phyloP scores from a whole-genome alignment of 2,888 invertebrate species.

The Rhodophaea formosa region DNA sequence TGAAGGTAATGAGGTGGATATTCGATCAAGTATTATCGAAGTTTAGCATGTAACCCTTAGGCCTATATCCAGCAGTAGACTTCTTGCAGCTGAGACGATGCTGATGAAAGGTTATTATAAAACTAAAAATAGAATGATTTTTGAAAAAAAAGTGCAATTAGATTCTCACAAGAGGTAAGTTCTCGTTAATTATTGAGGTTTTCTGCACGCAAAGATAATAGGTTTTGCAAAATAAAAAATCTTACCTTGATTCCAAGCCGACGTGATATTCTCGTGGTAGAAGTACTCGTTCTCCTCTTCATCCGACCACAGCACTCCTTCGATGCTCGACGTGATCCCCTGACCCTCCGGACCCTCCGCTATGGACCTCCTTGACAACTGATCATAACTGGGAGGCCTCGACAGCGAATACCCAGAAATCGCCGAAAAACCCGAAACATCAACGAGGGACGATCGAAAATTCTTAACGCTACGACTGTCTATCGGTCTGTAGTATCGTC shows the following conservation, averaged over 20 bases:
- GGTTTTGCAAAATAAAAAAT: constrained; percentile 3
- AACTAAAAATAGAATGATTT: too few relatives aligned
- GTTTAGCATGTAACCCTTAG: too few relatives aligned
- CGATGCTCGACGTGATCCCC: constrained; percentile 74
- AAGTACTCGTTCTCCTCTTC: constrained; percentile 78
- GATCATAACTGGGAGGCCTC: constrained; percentile 72
- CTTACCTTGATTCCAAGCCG: constrained; percentile 77
- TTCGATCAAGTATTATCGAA: too few relatives aligned
- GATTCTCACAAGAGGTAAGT: too few relatives aligned
- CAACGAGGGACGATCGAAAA: constrained; percentile 67
- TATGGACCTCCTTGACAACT: constrained; percentile 68
- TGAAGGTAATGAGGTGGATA: too few relatives aligned
- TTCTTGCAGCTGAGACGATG: too few relatives aligned
- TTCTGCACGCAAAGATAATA: too few relatives aligned
- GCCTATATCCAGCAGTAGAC: too few relatives aligned
- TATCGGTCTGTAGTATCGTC: constrained; percentile 64
- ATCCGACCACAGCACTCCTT: constrained; percentile 78
- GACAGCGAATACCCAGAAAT: constrained; percentile 60
- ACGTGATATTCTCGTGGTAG: constrained; percentile 73
- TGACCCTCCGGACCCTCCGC: constrained; percentile 62
- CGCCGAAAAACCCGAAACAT: constrained; percentile 55
- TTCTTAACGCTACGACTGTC: constrained; percentile 73
- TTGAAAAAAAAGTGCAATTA: too few relatives aligned
- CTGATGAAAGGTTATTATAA: too few relatives aligned
- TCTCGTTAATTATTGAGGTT: too few relatives aligned